phyloP scores from a whole-genome alignment of 2,888 invertebrate genomes.

The Gisinianus flammeolus region DNA sequence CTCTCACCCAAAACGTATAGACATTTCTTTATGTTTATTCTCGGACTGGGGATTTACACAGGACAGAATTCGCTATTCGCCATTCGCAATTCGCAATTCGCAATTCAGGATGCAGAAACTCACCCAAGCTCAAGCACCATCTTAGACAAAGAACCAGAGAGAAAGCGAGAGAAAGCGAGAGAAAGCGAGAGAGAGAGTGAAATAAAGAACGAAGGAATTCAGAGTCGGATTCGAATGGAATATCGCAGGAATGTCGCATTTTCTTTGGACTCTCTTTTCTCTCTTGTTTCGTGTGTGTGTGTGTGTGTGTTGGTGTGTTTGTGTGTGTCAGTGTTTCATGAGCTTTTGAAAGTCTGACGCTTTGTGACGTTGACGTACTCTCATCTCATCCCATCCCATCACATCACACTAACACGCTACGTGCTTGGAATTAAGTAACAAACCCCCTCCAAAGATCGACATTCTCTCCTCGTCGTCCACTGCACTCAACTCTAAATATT shows the following conservation, averaged over 20 bases:
- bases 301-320: background rate
- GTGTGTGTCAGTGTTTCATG: background rate
- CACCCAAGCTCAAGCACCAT: too few relatives aligned
- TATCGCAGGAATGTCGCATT: slow-evolving; percentile 1
- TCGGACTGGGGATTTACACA: too few relatives aligned
- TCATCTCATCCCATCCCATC: background rate
- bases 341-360: too few relatives aligned
- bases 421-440: background rate
- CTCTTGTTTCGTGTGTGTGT: background rate
- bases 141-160: too few relatives aligned
- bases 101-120: too few relatives aligned
- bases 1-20: too few relatives aligned
- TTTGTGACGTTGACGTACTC: background rate
- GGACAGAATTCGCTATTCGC: too few relatives aligned
- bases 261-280: background rate
- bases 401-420: background rate
- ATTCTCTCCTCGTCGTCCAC: background rate
- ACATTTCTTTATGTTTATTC: too few relatives aligned
- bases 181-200: background rate
- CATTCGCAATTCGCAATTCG: too few relatives aligned
- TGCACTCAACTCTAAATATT: background rate
- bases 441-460: too few relatives aligned
- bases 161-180: background rate
- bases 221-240: too few relatives aligned
- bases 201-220: too few relatives aligned